Evolutionary conservation across 1,140 invertebrate genomes (phyloP).

Genomic region (Ctenoplectra terminalis): DNA sequence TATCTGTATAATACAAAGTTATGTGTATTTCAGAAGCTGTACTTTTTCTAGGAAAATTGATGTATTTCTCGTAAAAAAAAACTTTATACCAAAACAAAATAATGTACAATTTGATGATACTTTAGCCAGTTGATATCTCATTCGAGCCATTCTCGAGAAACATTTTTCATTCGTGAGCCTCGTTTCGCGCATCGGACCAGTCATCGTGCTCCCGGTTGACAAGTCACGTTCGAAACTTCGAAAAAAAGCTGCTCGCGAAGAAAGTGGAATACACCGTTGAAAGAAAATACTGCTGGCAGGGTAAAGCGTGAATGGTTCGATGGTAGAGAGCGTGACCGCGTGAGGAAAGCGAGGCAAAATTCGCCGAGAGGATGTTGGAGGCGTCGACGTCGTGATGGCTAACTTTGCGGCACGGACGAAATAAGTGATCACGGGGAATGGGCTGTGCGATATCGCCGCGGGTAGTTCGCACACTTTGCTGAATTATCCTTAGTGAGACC

Average conservation of each 20-base stretch:
- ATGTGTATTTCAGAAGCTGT: too few species aligned
- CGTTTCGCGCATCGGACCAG: neutral
- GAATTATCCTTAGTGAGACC: neutral
- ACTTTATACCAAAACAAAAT: too few species aligned
- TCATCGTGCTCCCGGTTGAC: neutral
- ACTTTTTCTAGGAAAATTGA: too few species aligned
- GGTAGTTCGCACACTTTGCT: neutral
- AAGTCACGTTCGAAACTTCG: constrained; percentile 19
- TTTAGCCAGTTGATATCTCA: too few species aligned
- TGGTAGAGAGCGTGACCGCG: neutral
- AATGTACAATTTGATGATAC: too few species aligned
- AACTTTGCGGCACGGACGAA: neutral
- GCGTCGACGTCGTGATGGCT: neutral
- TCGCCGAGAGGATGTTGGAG: neutral
- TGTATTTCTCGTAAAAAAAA: too few species aligned
- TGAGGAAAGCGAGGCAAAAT: neutral
- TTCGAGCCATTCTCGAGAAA: too few species aligned
- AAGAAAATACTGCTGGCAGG: neutral
- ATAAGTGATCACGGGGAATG: constrained; percentile 7
- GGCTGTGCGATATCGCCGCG: neutral
- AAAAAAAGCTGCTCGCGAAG: neutral
- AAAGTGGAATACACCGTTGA: neutral
- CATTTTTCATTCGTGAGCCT: neutral
- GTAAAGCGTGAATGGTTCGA: neutral
- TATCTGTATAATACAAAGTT: too few species aligned